Evolutionary conservation across 1,140 invertebrate species (phyloP).

Genomic region (Phocides pigmalion): DNA sequence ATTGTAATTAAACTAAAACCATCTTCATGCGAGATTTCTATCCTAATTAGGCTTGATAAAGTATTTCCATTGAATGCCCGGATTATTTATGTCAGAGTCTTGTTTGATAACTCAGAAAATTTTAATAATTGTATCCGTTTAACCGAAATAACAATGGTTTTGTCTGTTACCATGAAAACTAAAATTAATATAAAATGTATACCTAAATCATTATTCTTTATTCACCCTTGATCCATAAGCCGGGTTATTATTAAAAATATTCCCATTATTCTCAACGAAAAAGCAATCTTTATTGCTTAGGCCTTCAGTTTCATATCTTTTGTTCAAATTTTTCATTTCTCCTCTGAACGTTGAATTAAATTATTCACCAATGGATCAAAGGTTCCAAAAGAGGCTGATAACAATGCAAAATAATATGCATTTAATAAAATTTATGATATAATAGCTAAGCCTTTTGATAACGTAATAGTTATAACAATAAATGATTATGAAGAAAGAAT

Average conservation of each 20-base stretch:
- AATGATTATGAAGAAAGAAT: background rate
- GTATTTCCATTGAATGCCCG: too few species aligned
- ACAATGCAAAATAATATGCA: slow-evolving; percentile 19
- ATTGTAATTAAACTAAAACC: too few species aligned
- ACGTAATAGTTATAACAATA: background rate
- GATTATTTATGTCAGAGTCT: too few species aligned
- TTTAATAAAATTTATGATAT: background rate
- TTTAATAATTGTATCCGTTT: too few species aligned
- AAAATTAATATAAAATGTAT: slow-evolving; percentile 9
- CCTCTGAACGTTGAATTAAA: slow-evolving; percentile 22
- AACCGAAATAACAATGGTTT: too few species aligned
- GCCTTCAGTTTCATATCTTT: slow-evolving; percentile 27
- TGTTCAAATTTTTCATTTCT: slow-evolving; percentile 29
- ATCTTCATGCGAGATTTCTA: too few species aligned
- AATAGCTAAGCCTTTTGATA: background rate
- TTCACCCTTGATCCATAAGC: slow-evolving; percentile 23
- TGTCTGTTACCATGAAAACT: background rate
- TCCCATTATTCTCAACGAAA: slow-evolving; percentile 27
- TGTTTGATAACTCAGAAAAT: too few species aligned
- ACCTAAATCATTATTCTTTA: slow-evolving; percentile 15
- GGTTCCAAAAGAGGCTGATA: slow-evolving; percentile 9
- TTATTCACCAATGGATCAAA: slow-evolving; percentile 25
- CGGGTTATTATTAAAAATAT: slow-evolving; percentile 33
- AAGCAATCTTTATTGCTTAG: slow-evolving; percentile 31
- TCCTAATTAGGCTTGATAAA: too few species aligned